A percentile compares a stretch with the other conserved stretches of the same genome.
phyloP scores from a whole-genome alignment of 1,140 invertebrate species.

The Brachionus sp. region DNA sequence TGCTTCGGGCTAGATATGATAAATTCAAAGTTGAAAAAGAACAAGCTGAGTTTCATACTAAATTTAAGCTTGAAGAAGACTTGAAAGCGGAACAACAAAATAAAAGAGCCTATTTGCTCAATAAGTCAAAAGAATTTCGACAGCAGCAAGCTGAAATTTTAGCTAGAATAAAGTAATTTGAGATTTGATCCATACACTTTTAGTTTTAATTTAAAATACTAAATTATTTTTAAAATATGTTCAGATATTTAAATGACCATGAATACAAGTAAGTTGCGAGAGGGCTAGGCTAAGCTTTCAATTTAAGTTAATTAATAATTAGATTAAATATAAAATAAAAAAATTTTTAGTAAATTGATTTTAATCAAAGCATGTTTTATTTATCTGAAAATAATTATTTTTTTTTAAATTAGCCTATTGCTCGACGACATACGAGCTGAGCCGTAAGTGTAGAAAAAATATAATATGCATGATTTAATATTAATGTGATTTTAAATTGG shows the following conservation, averaged over 20 bases:
- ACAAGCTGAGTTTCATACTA: slow-evolving; percentile 54
- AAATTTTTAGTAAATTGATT: too few species aligned
- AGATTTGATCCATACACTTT: not conserved
- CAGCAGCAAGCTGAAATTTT: slow-evolving; percentile 58
- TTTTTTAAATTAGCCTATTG: not conserved
- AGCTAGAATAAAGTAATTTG: slow-evolving; percentile 58
- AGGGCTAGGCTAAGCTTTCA: not conserved
- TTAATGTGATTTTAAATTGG: not conserved
- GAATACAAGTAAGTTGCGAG: not conserved
- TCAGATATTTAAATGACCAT: not conserved
- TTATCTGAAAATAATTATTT: not conserved
- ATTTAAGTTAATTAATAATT: not conserved
- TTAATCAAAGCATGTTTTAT: not conserved
- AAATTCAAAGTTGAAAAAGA: slow-evolving; percentile 57
- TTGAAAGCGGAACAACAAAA: slow-evolving; percentile 52
- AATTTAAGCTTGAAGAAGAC: slow-evolving; percentile 54
- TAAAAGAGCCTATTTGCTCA: slow-evolving; percentile 51
- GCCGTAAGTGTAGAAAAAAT: not conserved
- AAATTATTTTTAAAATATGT: not conserved
- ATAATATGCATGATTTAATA: not conserved
- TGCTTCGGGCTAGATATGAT: slow-evolving; percentile 53
- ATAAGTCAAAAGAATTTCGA: slow-evolving; percentile 51
- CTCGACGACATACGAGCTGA: not conserved
- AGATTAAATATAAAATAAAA: too few species aligned
- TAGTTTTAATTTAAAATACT: not conserved